Evolutionary conservation across 2,888 invertebrate genomes (phyloP), one percentile per base, ranked within the genome.

Genomic region (Synanthedon andrenaeformis): DNA sequence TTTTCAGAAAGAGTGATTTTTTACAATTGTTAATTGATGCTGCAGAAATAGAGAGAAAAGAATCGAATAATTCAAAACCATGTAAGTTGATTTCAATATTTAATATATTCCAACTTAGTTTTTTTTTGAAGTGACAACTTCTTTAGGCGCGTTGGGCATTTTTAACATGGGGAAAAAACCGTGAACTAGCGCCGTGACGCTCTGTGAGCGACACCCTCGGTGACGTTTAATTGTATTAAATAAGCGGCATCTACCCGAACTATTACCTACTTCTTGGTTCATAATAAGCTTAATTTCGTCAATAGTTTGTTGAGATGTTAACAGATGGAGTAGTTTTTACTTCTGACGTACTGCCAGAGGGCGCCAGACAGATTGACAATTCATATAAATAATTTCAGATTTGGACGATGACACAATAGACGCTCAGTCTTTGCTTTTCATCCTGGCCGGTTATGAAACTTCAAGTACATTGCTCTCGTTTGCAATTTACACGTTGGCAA

Each of bases 391-490:
- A 52, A 53, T 75, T 73, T 42, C 65, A 88, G 89, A 79, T 59
- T 64, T 90, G 60, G 88, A 86, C 53, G 88, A 89, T 52, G 87
- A 88, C 54, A 87, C 88, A 3, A 81, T 89, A 23, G 85, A 89
- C 57, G 90, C 90, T 0, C 90, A 91, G 66, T 83, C 88, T 8
- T 72, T 91, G 41, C 67, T 91, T 2, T 91, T 91, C 70, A 84
- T 91, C 2, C 70, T 90, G 52, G 91, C 90, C 52, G 91, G 91
- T 0, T 91, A 88, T 62, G 91, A 91, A 64, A 91, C 91, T 0
- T 89, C 90, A 0, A 89, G 90, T 53, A 89, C 89, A 0, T 65
- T 90, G n/a, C 64, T 90, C 42, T 87, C 89, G 0, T 90, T 89
- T 59, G 87, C 87, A 1, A 72, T 89, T 10, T 89, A 89, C 62